phyloP scores from a whole-genome alignment of 2,113 vertebrate genomes.

The Gymnorhina tibicen region DNA sequence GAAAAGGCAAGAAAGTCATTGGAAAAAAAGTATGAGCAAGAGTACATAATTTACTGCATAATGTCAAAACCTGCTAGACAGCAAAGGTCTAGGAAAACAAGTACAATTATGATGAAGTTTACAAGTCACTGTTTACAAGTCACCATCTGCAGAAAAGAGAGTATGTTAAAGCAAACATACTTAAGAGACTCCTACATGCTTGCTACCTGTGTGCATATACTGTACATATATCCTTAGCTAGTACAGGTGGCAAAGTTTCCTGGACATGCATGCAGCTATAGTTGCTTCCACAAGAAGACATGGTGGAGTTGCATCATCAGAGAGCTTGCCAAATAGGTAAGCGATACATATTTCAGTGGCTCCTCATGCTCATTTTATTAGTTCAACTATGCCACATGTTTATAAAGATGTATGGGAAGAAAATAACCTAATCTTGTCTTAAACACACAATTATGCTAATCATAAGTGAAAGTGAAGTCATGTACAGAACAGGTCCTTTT shows the following conservation, averaged over 20 bases:
- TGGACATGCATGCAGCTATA: background rate
- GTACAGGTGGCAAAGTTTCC: background rate
- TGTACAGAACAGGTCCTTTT: background rate
- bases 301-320: background rate
- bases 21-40: background rate
- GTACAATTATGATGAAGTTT: background rate
- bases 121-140: background rate
- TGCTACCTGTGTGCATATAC: background rate
- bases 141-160: background rate
- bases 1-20: background rate
- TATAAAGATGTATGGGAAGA: background rate
- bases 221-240: background rate
- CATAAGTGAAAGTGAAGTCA: background rate
- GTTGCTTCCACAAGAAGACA: background rate
- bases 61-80: background rate
- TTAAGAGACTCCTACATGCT: background rate
- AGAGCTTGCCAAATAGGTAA: background rate
- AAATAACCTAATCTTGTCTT: background rate
- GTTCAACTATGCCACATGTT: background rate
- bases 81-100: background rate
- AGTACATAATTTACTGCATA: background rate
- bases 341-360: background rate
- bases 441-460: background rate
- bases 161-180: background rate
- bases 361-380: background rate